A percentile compares a stretch with the other conserved stretches of the same genome.
Evolutionary conservation across 2,888 invertebrate species (phyloP).

Genomic region (Cheilosia grossa): DNA sequence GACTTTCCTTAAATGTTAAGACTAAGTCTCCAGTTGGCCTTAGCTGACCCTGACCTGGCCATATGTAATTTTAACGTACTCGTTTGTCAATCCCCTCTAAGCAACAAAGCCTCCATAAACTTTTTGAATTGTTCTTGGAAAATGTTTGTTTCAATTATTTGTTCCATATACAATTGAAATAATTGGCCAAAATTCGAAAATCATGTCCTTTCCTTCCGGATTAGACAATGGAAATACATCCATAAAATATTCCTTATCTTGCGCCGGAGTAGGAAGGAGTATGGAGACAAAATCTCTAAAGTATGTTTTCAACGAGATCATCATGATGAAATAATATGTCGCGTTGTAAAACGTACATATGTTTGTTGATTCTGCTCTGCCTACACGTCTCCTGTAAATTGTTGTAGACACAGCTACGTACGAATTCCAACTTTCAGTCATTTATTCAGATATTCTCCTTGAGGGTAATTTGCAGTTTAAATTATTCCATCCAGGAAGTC

Average conservation of each 20-base stretch:
- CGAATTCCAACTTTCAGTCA: not conserved
- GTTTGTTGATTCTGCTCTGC: not conserved
- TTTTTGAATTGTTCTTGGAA: not conserved
- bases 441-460: constrained; percentile 22
- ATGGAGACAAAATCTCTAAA: not conserved
- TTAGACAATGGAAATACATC: not conserved
- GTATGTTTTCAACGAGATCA: no score
- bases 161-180: constrained; percentile 18
- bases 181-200: constrained; percentile 20
- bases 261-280: not conserved
- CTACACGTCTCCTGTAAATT: not conserved
- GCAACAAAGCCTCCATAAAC: no score
- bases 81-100: no score
- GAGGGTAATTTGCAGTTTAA: constrained; percentile 42
- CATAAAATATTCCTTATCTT: constrained; percentile 12
- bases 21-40: no score
- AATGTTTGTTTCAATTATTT: constrained; percentile 24
- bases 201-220: constrained; percentile 13
- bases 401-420: not conserved
- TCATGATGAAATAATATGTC: constrained; percentile 19
- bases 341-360: not conserved
- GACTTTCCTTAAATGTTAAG: no score
- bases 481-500: constrained; percentile 26
- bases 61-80: not conserved
- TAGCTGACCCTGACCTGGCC: no score